phyloP scores from a whole-genome alignment of 2,888 invertebrate genomes.

The Dyspetes luteomarginatus region DNA sequence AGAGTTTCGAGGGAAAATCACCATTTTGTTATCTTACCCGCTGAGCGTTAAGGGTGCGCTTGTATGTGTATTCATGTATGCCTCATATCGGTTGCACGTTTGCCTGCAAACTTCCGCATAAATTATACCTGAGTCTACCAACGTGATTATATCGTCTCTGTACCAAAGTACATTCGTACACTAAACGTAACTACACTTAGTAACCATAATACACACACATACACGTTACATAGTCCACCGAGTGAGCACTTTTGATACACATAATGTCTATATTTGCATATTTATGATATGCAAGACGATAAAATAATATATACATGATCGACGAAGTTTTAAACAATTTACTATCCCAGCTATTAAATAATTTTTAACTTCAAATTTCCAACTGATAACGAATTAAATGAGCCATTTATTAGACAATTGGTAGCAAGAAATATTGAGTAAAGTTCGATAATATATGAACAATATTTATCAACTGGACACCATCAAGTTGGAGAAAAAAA shows the following conservation, averaged over 20 bases:
- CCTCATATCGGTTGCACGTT: constrained; percentile 61
- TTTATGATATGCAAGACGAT: not conserved
- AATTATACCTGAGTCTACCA: constrained; percentile 52
- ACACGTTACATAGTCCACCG: not conserved
- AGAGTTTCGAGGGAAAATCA: constrained; percentile 45
- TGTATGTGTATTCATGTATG: constrained; percentile 26
- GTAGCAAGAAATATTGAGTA: no score
- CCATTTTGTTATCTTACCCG: constrained; percentile 56
- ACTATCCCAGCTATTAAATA: constrained; percentile 30
- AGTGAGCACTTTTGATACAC: not conserved
- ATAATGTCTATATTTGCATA: not conserved
- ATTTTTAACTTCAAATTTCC: constrained; percentile 19
- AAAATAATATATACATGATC: constrained; percentile 22
- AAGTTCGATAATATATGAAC: no score
- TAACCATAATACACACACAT: not conserved
- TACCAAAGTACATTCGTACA: constrained; percentile 32
- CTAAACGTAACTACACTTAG: constrained; percentile 13
- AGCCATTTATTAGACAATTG: no score
- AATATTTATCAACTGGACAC: no score
- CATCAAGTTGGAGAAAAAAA: no score
- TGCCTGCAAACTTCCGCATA: constrained; percentile 61
- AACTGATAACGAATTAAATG: not conserved
- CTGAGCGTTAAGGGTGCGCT: constrained; percentile 53
- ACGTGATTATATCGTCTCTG: constrained; percentile 44
- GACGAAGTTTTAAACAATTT: constrained; percentile 46